These are phyloP conservation scores for Pogonomyrmex barbatus DNA, from an alignment of 1,140 invertebrate species.

Conservation along the genomic window DNA sequence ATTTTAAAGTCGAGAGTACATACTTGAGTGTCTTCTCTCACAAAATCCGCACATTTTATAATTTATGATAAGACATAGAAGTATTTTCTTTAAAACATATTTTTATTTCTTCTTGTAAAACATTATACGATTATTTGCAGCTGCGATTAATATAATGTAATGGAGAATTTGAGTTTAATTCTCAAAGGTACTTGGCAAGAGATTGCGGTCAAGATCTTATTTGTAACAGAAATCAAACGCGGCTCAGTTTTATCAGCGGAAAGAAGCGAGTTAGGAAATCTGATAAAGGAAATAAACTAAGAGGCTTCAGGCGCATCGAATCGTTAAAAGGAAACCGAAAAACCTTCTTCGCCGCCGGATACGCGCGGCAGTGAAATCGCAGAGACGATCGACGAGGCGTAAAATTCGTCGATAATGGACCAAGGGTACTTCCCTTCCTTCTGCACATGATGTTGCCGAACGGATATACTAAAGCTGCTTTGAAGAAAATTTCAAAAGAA, in stretches of 20 bases:
- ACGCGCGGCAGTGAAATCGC: conserved; percentile 16
- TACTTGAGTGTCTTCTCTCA: not conserved
- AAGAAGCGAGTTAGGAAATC: conserved; percentile 44
- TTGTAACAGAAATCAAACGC: conserved; percentile 10
- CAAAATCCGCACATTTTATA: not conserved
- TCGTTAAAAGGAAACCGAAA: conserved; percentile 56
- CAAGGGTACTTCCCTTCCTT: not conserved
- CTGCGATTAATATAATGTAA: not conserved
- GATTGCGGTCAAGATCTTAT: not conserved
- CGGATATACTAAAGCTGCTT: conserved; percentile 26
- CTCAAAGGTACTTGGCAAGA: not conserved
- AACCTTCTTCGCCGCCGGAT: conserved; percentile 6
- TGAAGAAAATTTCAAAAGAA: conserved; percentile 1
- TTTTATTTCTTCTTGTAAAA: not conserved
- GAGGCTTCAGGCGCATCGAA: conserved; percentile 33
- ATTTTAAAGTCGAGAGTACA: not conserved
- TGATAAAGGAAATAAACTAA: conserved; percentile 54
- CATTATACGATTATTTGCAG: not conserved
- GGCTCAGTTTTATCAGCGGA: conserved; percentile 14
- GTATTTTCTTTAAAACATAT: not conserved
- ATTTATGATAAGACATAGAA: conserved; percentile 7
- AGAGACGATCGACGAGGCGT: conserved; percentile 45
- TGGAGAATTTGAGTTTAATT: not conserved
- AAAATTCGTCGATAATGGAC: conserved; percentile 57
- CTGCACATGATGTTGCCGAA: conserved; percentile 18